Conservation (phyloP, 2,888 invertebrate species). For the Anagyrus pseudococci region DNA sequence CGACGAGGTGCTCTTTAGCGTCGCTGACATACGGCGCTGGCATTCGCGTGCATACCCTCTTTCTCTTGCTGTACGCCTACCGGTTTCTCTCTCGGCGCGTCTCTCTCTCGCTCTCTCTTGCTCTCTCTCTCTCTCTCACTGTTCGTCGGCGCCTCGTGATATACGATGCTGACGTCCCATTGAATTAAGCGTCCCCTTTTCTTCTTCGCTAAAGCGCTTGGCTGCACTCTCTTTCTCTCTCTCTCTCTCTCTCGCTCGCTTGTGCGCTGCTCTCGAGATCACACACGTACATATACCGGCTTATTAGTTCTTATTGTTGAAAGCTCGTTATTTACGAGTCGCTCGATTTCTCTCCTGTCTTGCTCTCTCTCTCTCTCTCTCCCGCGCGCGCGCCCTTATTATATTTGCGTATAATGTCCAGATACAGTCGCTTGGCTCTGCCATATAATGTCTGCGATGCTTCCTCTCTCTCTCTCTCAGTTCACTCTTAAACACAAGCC, state of each 20-base stretch:
- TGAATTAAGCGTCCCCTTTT: constrained; percentile 44
- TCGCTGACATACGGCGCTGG: constrained; percentile 12
- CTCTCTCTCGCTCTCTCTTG: not conserved
- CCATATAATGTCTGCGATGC: no score
- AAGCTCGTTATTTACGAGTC: constrained; percentile 31
- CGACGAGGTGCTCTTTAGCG: constrained; percentile 30
- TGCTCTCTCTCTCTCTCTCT: no score
- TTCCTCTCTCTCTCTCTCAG: no score
- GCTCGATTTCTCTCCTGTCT: no score
- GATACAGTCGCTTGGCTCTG: no score
- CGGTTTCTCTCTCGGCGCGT: constrained; percentile 29
- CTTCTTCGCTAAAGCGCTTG: no score
- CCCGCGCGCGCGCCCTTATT: no score
- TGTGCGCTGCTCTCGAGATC: constrained; percentile 6
- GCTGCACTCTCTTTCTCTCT: not conserved
- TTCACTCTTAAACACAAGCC: no score
- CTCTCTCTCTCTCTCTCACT: constrained; percentile 5
- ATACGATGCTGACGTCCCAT: constrained; percentile 46
- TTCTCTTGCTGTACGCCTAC: constrained; percentile 9
- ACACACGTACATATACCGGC: no score
- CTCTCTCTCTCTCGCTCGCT: constrained; percentile 14
- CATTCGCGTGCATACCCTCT: no score
- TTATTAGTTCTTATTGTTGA: constrained; percentile 38
- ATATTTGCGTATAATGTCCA: no score
- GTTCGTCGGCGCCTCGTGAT: constrained; percentile 36